Evolutionary conservation across 2,888 invertebrate genomes (phyloP).

Genomic region (Lepeophtheirus nordmannii): DNA sequence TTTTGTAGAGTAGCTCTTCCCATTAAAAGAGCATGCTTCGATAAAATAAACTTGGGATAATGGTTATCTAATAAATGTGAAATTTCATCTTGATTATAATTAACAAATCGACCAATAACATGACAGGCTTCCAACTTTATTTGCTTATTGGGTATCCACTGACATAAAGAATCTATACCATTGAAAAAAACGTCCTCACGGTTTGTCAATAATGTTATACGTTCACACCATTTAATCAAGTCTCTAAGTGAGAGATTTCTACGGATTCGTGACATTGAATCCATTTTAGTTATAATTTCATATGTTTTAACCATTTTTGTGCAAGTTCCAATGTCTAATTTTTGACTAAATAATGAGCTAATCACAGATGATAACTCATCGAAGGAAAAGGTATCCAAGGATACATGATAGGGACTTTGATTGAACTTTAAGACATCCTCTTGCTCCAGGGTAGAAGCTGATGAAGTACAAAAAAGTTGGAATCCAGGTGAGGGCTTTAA

Average conservation of each 20-base stretch:
- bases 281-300: not conserved
- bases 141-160: not conserved
- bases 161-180: not conserved
- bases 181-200: not conserved
- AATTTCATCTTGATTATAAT: constrained; percentile 2
- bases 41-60: constrained; percentile 32
- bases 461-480: constrained; percentile 78
- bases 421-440: constrained; percentile 29
- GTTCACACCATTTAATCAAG: not conserved
- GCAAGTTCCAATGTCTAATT: not conserved
- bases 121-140: not conserved
- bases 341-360: not conserved
- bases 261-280: not conserved
- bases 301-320: not conserved
- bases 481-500: constrained; percentile 63
- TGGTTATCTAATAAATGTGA: constrained; percentile 3
- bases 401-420: not conserved
- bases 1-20: constrained; percentile 45
- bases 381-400: not conserved
- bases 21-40: constrained; percentile 45
- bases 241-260: not conserved
- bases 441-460: constrained; percentile 31
- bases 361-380: not conserved
- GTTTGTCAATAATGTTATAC: not conserved
- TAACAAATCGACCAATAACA: not conserved